These are phyloP conservation scores for Lapara coniferarum DNA, from an alignment of 2,888 invertebrate species.

Conservation along the genomic window DNA sequence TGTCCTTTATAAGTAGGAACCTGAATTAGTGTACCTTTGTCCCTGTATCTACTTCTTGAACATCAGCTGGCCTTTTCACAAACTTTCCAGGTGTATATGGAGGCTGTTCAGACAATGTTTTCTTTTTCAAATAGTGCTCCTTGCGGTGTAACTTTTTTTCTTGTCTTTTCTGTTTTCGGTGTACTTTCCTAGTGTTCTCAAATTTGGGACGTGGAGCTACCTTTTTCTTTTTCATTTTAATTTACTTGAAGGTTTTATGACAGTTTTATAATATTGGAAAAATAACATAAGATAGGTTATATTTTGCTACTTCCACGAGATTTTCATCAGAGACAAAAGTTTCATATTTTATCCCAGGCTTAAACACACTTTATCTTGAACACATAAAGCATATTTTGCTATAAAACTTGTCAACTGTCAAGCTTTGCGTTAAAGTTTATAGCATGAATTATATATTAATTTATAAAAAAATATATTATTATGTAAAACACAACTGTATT, in stretches of 20 bases:
- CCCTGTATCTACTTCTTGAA: slow-evolving; percentile 40
- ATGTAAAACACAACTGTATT: too few relatives aligned
- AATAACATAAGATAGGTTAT: neutral
- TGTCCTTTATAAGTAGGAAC: too few relatives aligned
- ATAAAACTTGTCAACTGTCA: too few relatives aligned
- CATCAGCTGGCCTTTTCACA: slow-evolving; percentile 64
- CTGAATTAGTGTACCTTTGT: slow-evolving; percentile 46
- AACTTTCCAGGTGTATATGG: slow-evolving; percentile 60
- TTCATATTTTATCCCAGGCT: too few relatives aligned
- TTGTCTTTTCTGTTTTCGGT: slow-evolving; percentile 88
- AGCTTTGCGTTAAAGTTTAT: too few relatives aligned
- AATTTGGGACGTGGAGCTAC: slow-evolving; percentile 49
- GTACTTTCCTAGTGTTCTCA: slow-evolving; percentile 84
- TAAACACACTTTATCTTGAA: too few relatives aligned
- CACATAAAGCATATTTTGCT: too few relatives aligned
- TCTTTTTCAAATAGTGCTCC: slow-evolving; percentile 73
- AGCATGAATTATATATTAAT: too few relatives aligned
- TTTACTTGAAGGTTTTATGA: neutral
- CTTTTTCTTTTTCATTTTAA: slow-evolving; percentile 65
- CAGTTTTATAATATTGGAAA: neutral
- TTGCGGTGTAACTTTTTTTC: slow-evolving; percentile 85
- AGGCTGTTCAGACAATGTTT: slow-evolving; percentile 44
- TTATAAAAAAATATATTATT: too few relatives aligned
- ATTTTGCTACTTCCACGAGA: slow-evolving; percentile 19
- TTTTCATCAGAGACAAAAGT: neutral